Conservation (phyloP, 1,140 invertebrate species). For the Zophobas morio region DNA sequence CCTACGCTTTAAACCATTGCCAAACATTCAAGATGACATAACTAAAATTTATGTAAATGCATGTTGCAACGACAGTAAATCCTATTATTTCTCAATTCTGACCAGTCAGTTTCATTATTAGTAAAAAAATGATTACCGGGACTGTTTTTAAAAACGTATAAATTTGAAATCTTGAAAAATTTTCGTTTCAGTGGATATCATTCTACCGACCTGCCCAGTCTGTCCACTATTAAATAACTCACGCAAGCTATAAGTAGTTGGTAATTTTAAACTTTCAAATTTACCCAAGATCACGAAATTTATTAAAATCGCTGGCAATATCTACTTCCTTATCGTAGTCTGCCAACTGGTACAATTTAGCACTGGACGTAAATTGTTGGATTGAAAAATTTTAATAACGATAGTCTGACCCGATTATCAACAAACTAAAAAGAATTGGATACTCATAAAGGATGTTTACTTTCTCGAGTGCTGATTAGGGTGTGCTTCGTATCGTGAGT, state of each 20-base stretch:
- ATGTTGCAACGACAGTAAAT: conserved; percentile 14
- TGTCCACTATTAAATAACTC: background rate
- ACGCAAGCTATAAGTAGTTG: background rate
- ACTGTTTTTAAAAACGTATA: background rate
- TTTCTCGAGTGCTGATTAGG: background rate
- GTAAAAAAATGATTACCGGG: too few relatives aligned
- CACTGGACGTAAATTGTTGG: too few relatives aligned
- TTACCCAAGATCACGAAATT: background rate
- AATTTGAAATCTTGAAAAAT: too few relatives aligned
- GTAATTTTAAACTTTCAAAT: too few relatives aligned
- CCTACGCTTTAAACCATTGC: conserved; percentile 26
- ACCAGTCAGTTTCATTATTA: background rate
- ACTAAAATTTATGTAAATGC: conserved; percentile 13
- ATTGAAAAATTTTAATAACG: too few relatives aligned
- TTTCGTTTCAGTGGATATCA: background rate
- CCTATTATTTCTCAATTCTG: background rate
- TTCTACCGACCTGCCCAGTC: background rate
- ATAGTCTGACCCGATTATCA: background rate
- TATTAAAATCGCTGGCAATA: too few relatives aligned
- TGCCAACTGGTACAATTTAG: too few relatives aligned
- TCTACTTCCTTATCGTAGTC: too few relatives aligned
- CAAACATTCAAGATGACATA: conserved; percentile 30
- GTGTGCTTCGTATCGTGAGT: background rate
- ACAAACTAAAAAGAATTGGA: background rate
- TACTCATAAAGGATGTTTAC: background rate